Base-by-base conservation (phyloP, 2,113 vertebrate genomes). In the Eulemur macaco region DNA sequence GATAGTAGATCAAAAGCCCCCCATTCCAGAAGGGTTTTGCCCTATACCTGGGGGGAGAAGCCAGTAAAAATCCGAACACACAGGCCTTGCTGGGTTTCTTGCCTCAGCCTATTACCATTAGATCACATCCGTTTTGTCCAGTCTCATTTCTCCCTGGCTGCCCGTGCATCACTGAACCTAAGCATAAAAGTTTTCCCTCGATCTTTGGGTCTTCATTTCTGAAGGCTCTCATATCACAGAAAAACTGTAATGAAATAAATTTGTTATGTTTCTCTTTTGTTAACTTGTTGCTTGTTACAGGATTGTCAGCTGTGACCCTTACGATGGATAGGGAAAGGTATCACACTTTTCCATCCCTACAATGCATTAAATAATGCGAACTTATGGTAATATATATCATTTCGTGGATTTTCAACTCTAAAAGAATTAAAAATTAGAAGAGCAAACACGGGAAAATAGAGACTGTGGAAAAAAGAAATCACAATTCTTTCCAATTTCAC, bases 361-460 rank as follows among this genome's bases (percentile, higher is more conserved):
- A 76, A 31, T 45, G 4, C 82, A 76, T 91, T 89, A 85, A 86
- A 89, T 64, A 45, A 81, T 68, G 18, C 69, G 42, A 86, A 83
- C 7, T 66, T 95, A 56, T 89, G 50, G 47, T 86, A 78, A 71
- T 60, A 17, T 39, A 31, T 89, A 27, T 5, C 68, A 92, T 89
- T 89, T 94, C 63, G 56, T 69, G 14, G 37, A 39, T 50, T 66
- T 77, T 66, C 15, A 37, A 42, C 42, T 63, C 45, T 63, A 76
- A 92, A 89, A 94, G 34, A 92, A 58, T 93, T 77, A 83, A 84
- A 92, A 81, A 80, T 87, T 85, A 91, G 47, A 91, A 86, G 8
- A 86, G 34, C 60, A 93, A 89, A 23, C 64, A 91, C 64, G 80
- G 52, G n/a, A 73, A 86, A 90, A 69, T 58, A 80, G 50, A 76